These are phyloP conservation scores for Anastrepha ludens DNA, from an alignment of 1,140 invertebrate species.

Conservation along the genomic window DNA sequence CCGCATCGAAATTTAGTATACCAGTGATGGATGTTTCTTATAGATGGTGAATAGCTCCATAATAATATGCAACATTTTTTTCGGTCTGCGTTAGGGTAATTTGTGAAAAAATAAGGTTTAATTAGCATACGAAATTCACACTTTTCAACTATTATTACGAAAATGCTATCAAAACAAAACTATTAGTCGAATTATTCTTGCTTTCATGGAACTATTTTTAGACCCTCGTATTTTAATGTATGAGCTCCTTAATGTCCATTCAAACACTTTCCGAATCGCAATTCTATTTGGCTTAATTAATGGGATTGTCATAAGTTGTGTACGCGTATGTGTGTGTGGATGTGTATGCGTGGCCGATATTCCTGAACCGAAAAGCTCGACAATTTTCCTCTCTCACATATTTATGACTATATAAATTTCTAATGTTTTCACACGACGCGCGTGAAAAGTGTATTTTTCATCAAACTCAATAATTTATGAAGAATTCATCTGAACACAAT, in stretches of 20 bases:
- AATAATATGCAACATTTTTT: too few species aligned
- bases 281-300: not conserved
- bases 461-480: constrained; percentile 46
- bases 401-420: constrained; percentile 51
- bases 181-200: too few species aligned
- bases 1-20: too few species aligned
- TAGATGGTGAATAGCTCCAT: too few species aligned
- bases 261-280: constrained; percentile 1
- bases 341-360: not conserved
- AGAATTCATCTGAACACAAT: not conserved
- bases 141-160: too few species aligned
- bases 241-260: constrained; percentile 20
- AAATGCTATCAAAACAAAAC: too few species aligned
- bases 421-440: constrained; percentile 31
- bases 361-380: constrained; percentile 6
- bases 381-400: not conserved
- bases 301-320: not conserved
- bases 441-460: constrained; percentile 43
- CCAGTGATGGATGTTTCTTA: too few species aligned
- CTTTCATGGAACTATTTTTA: too few species aligned
- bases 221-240: not conserved
- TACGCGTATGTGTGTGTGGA: not conserved
- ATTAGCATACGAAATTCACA: too few species aligned
- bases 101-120: too few species aligned
- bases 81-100: too few species aligned